phyloP scores from a whole-genome alignment of 2,888 invertebrate genomes.

The Sesia bembeciformis region DNA sequence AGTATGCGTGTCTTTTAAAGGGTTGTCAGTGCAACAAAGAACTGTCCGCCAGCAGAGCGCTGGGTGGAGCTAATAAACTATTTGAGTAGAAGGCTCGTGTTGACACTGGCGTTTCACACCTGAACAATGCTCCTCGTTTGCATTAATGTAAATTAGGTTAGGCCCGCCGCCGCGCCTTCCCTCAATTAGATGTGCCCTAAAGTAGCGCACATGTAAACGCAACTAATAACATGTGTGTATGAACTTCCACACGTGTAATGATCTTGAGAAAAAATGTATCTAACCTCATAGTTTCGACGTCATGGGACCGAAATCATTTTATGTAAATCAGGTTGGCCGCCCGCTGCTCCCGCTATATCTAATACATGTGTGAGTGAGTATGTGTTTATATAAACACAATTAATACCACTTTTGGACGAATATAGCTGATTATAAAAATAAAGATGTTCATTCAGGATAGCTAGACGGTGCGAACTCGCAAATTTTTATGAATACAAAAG shows the following conservation, averaged over 20 bases:
- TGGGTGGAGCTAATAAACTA: constrained; percentile 74
- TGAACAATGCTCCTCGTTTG: constrained; percentile 74
- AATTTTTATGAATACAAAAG: too few relatives aligned
- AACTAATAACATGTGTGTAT: constrained; percentile 43
- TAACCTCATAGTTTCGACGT: constrained; percentile 18
- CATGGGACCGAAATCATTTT: background rate
- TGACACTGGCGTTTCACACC: constrained; percentile 74
- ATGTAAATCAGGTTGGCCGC: background rate
- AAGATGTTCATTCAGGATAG: too few relatives aligned
- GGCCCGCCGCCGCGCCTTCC: constrained; percentile 49
- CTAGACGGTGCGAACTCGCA: too few relatives aligned
- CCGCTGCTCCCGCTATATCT: background rate
- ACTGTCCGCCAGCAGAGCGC: constrained; percentile 58
- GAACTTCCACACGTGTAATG: constrained; percentile 38
- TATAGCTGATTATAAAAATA: too few relatives aligned
- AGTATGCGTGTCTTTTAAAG: constrained; percentile 61
- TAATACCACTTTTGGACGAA: background rate
- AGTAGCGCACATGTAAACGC: constrained; percentile 57
- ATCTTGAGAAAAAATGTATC: constrained; percentile 29
- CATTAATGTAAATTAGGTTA: constrained; percentile 75
- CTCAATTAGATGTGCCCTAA: constrained; percentile 68
- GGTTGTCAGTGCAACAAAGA: constrained; percentile 65
- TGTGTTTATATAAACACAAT: background rate
- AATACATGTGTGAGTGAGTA: background rate
- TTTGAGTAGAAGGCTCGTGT: constrained; percentile 69